Conservation (phyloP, 2,888 invertebrate genomes). For the Himalopsyche anomala region DNA sequence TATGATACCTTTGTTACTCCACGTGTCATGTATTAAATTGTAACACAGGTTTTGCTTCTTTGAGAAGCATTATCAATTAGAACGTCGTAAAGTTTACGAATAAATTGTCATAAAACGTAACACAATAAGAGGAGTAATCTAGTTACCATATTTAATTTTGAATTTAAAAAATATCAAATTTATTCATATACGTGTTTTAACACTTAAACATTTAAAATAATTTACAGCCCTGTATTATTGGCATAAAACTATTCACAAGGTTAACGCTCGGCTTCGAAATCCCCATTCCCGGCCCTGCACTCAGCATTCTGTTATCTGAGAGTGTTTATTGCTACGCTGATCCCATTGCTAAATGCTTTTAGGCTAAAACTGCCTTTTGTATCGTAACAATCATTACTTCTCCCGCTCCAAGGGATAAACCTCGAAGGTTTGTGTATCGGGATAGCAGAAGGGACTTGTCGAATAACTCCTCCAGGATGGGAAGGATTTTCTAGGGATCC, state of each 20-base stretch:
- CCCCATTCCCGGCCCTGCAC: not conserved
- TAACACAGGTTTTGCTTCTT: no score
- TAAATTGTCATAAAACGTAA: no score
- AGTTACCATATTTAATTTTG: no score
- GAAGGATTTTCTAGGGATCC: slow-evolving; percentile 39
- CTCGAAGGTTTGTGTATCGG: slow-evolving; percentile 35
- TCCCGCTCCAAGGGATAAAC: slow-evolving; percentile 41
- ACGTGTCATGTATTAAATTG: no score
- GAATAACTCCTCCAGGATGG: slow-evolving; percentile 41
- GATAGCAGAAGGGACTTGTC: slow-evolving; percentile 5
- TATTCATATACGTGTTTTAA: no score
- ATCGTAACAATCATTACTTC: slow-evolving; percentile 27
- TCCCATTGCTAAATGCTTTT: slow-evolving; percentile 66
- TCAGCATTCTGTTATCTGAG: slow-evolving; percentile 62
- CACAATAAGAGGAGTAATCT: no score
- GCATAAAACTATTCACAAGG: slow-evolving; percentile 16
- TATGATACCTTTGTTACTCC: no score
- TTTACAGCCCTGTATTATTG: not conserved
- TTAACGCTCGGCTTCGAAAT: not conserved
- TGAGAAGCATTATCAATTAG: no score
- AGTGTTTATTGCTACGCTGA: slow-evolving; percentile 65
- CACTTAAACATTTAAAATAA: not conserved
- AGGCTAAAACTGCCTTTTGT: slow-evolving; percentile 65
- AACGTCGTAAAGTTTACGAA: no score
- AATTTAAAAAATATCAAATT: no score